phyloP scores from a whole-genome alignment of 2,888 invertebrate genomes.

The Drosophila nigricruria region DNA sequence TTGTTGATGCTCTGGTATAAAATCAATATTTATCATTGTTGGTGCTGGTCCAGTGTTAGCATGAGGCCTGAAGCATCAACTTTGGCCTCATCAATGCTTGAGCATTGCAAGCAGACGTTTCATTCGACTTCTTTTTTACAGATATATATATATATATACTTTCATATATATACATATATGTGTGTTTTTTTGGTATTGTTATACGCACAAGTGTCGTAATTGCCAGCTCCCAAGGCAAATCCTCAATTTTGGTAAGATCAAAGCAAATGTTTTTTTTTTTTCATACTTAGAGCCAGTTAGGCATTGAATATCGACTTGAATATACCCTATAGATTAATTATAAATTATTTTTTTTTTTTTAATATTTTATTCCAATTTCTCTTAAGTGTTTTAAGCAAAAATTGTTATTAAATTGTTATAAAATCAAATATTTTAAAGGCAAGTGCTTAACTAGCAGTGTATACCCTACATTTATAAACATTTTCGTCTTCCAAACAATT shows the following conservation, averaged over 20 bases:
- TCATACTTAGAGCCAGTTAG: not conserved
- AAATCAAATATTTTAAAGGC: not conserved
- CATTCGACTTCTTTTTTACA: not conserved
- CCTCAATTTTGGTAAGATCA: slow-evolving; percentile 26
- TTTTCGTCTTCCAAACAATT: not conserved
- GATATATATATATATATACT: not conserved
- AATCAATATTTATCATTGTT: slow-evolving; percentile 65
- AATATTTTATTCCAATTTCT: not conserved
- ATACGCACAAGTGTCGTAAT: slow-evolving; percentile 32
- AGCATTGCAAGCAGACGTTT: slow-evolving; percentile 28
- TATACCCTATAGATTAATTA: no score
- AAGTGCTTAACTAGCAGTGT: not conserved
- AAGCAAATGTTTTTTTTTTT: slow-evolving; percentile 23
- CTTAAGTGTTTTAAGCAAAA: no score
- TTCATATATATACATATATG: not conserved
- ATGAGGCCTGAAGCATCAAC: slow-evolving; percentile 1
- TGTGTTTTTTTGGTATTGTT: not conserved
- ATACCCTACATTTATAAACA: not conserved
- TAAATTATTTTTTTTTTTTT: no score
- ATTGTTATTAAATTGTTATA: not conserved
- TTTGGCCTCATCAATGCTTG: slow-evolving; percentile 20
- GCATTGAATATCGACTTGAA: no score
- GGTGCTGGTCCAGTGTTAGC: slow-evolving; percentile 2
- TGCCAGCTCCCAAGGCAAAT: slow-evolving; percentile 33
- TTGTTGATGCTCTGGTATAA: slow-evolving; percentile 47